Base-by-base conservation (phyloP, 1,140 invertebrate genomes). In the Camponotus pennsylvanicus region DNA sequence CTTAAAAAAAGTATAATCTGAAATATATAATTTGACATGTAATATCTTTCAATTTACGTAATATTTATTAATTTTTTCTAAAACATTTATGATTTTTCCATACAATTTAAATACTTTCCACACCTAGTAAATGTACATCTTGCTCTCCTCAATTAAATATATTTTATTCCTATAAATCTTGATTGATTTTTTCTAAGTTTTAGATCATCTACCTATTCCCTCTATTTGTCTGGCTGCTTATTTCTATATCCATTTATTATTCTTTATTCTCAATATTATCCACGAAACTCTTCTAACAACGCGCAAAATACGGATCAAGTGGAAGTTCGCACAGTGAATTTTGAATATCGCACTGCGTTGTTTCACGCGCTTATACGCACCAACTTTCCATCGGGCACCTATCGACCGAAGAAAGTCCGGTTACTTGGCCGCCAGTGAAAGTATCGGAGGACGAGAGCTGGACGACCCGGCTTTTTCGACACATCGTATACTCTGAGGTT, bases 381-480 rank as follows among this genome's bases (percentile, higher is more conserved):
- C 66, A 69, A 91, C 94, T 94, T 95, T 94, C 94, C 94, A 94
- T 93, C 91, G 92, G 88, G 88, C 91, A 92, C 89, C 93, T 92
- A 94, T 94, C 93, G 91, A 93, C 86, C 92, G 93, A 95, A 95
- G 94, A 95, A 95, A 95, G 94, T 95, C 92, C 93, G 89, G 78
- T 76, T 85, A 90, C 85, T 92, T 86, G 88, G 88, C 76, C 75
- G 82, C 83, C 64, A 92, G 93, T 93, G 94, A 94, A 94, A 94
- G 93, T 94, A 91, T 91, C 84, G 90, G 73, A 66, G 79, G 78
- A 90, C 77, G 80, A 91, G 77, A 90, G 90, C 61, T 83, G 77
- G 63, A 87, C 84, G 84, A 66, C 49, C 86, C 37, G 70, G 69
- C 37, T 71, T 88, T 52, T 89, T 90, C 88, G 85, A 87, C 57